These are phyloP conservation scores for Camelus dromedarius DNA, from an alignment of 2,113 vertebrate species.

Conservation along the genomic window DNA sequence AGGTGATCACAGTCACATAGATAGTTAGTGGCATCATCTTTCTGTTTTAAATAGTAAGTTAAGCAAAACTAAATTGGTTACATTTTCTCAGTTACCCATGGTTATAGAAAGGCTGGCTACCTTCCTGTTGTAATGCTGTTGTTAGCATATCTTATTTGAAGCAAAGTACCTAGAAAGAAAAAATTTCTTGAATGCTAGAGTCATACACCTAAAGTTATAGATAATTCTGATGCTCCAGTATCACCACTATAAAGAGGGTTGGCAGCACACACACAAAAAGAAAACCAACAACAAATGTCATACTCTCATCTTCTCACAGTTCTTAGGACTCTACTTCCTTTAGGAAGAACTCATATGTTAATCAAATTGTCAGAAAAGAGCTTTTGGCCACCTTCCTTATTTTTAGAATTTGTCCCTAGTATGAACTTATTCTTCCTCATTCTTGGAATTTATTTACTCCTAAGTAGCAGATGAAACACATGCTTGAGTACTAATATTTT, in stretches of 20 bases:
- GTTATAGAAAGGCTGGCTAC: not conserved
- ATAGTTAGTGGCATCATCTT: not conserved
- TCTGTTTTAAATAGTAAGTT: not conserved
- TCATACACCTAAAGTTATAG: not conserved
- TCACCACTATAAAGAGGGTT: not conserved
- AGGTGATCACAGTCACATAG: not conserved
- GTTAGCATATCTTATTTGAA: not conserved
- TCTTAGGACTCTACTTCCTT: not conserved
- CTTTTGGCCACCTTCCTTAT: not conserved
- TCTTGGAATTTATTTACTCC: constrained; percentile 13
- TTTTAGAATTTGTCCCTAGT: not conserved
- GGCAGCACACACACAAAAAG: not conserved
- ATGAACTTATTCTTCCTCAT: not conserved
- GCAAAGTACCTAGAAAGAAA: constrained; percentile 7
- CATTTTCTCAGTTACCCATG: not conserved
- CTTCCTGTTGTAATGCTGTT: not conserved
- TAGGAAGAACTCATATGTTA: not conserved
- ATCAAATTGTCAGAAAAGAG: constrained; percentile 19
- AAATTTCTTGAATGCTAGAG: not conserved
- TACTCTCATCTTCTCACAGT: not conserved
- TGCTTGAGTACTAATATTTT: not conserved
- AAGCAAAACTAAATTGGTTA: not conserved
- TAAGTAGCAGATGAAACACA: not conserved
- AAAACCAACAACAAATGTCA: not conserved
- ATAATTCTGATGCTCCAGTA: not conserved